Conservation (phyloP, 2,113 vertebrate genomes). For the Labeo rohita region DNA sequence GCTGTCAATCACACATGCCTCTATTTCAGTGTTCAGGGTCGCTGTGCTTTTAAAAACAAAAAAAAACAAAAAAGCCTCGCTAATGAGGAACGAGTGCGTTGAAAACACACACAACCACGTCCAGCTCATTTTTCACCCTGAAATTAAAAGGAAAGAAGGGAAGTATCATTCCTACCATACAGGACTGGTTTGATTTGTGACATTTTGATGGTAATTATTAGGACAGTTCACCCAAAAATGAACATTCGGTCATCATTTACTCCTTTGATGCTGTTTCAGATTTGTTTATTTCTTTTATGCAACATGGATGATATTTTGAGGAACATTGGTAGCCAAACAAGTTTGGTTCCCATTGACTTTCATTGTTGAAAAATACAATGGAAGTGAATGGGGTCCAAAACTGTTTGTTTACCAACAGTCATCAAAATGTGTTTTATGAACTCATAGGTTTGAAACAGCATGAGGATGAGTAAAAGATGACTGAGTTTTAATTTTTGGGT, state of each 20-base stretch:
- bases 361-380: not conserved
- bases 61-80: not conserved
- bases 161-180: not conserved
- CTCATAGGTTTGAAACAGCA: not conserved
- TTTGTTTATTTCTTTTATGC: not conserved
- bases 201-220: not conserved
- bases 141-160: not conserved
- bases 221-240: not conserved
- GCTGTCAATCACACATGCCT: constrained; percentile 49
- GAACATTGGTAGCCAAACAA: not conserved
- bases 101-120: not conserved
- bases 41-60: not conserved
- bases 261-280: not conserved
- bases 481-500: not conserved
- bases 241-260: not conserved
- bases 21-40: constrained; percentile 34
- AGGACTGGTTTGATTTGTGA: not conserved
- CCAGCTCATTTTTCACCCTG: not conserved
- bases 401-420: not conserved
- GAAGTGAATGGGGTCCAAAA: not conserved
- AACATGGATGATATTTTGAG: not conserved
- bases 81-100: not conserved
- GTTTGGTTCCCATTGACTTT: not conserved
- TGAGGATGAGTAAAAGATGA: not conserved
- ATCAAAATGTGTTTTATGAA: not conserved